Evolutionary conservation across 2,888 invertebrate genomes (phyloP), one percentile per base, ranked within the genome.

Genomic region (Xestia rhomboidea): DNA sequence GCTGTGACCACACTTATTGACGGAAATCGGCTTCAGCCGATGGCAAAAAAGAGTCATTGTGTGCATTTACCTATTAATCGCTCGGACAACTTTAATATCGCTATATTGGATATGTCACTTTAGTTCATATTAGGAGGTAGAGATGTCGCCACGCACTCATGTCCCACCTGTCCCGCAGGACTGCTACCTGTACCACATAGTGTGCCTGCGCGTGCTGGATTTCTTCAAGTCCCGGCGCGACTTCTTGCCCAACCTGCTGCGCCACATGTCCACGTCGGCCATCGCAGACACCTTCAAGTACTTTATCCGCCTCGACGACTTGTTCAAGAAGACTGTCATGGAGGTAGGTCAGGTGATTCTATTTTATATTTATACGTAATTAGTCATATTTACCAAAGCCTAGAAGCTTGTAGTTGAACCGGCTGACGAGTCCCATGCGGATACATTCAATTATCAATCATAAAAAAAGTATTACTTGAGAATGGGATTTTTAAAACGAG

Each of bases 261-360:
- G 98, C 91, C 99, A 99, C 97, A 97, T 99, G 92, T 98, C 98
- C 91, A 99, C 99, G 69, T 99, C 99, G 41, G 99, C 99, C 90
- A 98, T 99, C 91, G 99, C 99, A 97, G 99, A 99, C 97, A 97
- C 99, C 90, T 97, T 99, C 93, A 98, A 98, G 95, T 97, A 98
- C 93, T 98, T 99, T 94, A 98, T 98, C 85, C 97, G 98, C 90
- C 98, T 99, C 46, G 94, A 94, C 71, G 95, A 95, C 77, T 92
- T 94, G 34, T 95, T 95, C 90, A 94, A 93, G 83, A 95, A 96
- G 88, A 94, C 94, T 74, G 92, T 96, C 49, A 93, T 95, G 93
- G 95, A 96, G 95, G 96, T 96, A 80, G 76, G 90, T 75, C 44
- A 44, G 57, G 15, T 70, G 46, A 63, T 51, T 62, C 34, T 34